These are phyloP conservation scores for Corythaixoides concolor DNA, from an alignment of 2,113 vertebrate species.

Conservation along the genomic window DNA sequence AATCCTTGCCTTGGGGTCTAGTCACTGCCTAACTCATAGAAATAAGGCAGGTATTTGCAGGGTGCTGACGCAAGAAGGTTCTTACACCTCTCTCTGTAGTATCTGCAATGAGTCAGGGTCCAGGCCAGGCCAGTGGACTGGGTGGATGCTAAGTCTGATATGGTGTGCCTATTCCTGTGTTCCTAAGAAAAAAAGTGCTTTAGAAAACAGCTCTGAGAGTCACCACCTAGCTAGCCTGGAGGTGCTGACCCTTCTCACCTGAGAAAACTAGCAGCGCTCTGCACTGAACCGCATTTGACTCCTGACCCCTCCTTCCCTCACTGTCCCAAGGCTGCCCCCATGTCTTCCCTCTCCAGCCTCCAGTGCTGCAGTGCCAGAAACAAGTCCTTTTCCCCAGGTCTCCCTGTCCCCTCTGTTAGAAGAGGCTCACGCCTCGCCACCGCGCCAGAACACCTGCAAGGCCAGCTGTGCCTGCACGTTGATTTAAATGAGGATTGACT, in stretches of 20 bases:
- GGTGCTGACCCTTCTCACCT: neutral
- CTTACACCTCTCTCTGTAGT: neutral
- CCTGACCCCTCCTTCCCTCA: neutral
- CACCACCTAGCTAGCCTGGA: neutral
- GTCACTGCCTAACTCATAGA: neutral
- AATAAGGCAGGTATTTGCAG: neutral
- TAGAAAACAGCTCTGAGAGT: neutral
- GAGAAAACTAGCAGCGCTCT: neutral
- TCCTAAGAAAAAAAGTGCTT: neutral
- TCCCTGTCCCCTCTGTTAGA: rapidly evolving
- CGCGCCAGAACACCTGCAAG: neutral
- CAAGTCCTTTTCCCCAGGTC: neutral
- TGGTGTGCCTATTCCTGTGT: neutral
- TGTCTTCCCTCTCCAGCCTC: neutral
- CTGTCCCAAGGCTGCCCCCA: rapidly evolving
- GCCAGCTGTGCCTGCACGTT: rapidly evolving
- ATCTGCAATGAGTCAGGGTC: neutral
- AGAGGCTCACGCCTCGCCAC: rapidly evolving
- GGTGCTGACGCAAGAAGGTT: neutral
- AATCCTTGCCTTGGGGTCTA: neutral
- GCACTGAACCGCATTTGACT: rapidly evolving
- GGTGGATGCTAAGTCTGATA: neutral
- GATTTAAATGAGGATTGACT: neutral
- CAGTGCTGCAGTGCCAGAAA: rapidly evolving
- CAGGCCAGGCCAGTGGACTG: too few species aligned